Conservation (phyloP, 1,140 invertebrate species). For the Phocides pigmalion region DNA sequence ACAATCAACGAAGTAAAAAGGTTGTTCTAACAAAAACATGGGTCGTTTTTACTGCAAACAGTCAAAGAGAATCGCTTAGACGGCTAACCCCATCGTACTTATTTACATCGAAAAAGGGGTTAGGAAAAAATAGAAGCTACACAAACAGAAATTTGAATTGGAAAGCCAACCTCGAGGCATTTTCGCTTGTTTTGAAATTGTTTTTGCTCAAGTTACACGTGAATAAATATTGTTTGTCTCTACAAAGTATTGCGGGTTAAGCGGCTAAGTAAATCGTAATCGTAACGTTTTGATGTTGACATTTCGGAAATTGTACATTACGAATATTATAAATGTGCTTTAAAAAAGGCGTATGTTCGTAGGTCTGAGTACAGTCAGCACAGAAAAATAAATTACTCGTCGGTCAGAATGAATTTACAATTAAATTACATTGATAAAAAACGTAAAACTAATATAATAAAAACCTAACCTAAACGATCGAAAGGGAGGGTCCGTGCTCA, state of each 20-base stretch:
- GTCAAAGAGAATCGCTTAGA: conserved; percentile 51
- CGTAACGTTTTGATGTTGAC: no score
- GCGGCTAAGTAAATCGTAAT: background rate
- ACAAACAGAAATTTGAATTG: conserved; percentile 57
- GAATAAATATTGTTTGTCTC: conserved; percentile 23
- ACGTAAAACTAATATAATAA: no score
- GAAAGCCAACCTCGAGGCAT: conserved; percentile 38
- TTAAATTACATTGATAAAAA: no score
- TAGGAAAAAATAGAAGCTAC: conserved; percentile 54
- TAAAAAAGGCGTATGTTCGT: no score
- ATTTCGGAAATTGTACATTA: no score
- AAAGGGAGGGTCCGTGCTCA: no score
- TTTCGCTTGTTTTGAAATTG: conserved; percentile 31
- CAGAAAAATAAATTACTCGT: no score
- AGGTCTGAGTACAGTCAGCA: background rate
- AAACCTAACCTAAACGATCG: no score
- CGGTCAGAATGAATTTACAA: no score
- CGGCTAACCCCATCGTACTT: conserved; percentile 51
- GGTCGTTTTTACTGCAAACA: conserved; percentile 56
- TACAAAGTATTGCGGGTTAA: conserved; percentile 10
- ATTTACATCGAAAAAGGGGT: conserved; percentile 66
- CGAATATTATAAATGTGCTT: no score
- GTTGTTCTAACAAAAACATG: conserved; percentile 53
- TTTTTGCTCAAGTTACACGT: conserved; percentile 29
- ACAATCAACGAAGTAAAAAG: conserved; percentile 67